Conservation (phyloP, 2,888 invertebrate genomes). For the Hedychridium roseum region DNA sequence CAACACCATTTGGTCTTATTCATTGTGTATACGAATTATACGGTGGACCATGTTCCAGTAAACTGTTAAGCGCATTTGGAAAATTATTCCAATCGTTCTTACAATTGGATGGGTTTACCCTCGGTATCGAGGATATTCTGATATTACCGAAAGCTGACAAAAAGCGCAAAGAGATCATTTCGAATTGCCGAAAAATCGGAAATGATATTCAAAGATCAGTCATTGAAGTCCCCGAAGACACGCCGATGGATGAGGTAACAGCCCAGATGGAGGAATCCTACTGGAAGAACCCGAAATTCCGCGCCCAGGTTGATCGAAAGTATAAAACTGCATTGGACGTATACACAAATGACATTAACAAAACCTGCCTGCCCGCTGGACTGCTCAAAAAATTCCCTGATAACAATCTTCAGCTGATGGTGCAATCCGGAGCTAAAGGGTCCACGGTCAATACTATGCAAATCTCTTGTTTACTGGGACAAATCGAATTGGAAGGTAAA, state of each 20-base stretch:
- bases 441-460: constrained; percentile 98
- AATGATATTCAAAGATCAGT: constrained; percentile 67
- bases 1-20: constrained; percentile 92
- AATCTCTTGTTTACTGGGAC: constrained; percentile 96
- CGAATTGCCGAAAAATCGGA: constrained; percentile 66
- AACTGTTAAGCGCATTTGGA: constrained; percentile 87
- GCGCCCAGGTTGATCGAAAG: constrained; percentile 81
- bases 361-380: constrained; percentile 83
- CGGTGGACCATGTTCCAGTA: constrained; percentile 84
- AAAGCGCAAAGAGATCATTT: constrained; percentile 75
- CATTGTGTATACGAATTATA: constrained; percentile 97
- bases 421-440: constrained; percentile 98
- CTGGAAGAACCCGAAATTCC: constrained; percentile 77
- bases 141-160: constrained; percentile 78
- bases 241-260: constrained; percentile 69
- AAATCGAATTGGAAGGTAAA: constrained; percentile 98
- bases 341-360: constrained; percentile 90
- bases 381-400: constrained; percentile 87
- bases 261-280: constrained; percentile 77
- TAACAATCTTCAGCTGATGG: constrained; percentile 99
- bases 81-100: constrained; percentile 91
- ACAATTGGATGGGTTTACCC: constrained; percentile 91
- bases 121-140: constrained; percentile 95
- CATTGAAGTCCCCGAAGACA: constrained; percentile 72
- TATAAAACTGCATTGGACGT: constrained; percentile 83